Evolutionary conservation across 2,113 vertebrate genomes (phyloP).

Genomic region (Speoplatyrhinus poulsoni): DNA sequence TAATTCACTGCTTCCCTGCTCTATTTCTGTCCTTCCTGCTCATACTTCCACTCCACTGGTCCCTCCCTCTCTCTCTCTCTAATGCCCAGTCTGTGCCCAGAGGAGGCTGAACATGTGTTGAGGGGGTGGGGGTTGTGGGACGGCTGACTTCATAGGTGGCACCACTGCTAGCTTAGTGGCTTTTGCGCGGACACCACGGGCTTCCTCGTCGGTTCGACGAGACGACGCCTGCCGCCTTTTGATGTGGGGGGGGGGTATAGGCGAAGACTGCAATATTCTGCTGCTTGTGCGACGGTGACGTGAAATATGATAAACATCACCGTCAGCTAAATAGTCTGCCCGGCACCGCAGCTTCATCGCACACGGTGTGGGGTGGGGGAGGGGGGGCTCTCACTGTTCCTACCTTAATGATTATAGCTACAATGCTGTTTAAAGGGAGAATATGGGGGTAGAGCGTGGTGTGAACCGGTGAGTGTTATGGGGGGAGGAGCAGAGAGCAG

Average conservation of each 20-base stretch:
- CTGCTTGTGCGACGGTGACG: background rate
- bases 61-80: conserved; percentile 18
- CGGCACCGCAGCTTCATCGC: background rate
- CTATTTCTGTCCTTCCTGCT: conserved; percentile 67
- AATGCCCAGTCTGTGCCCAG: conserved; percentile 62
- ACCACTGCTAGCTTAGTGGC: conserved; percentile 38
- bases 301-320: conserved; percentile 15
- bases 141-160: conserved; percentile 70
- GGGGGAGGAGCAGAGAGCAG: no score
- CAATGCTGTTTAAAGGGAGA: no score
- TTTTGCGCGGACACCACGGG: background rate
- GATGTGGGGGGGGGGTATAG: background rate
- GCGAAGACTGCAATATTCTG: background rate
- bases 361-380: background rate
- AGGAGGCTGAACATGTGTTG: conserved; percentile 73
- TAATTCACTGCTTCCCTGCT: conserved; percentile 65
- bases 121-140: conserved; percentile 63
- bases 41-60: conserved; percentile 65
- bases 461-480: no score
- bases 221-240: no score
- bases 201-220: no score
- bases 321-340: conserved; percentile 12
- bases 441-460: no score
- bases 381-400: background rate
- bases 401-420: no score